Percentiles rank a stretch among this genome's conserved stretches.
These are phyloP conservation scores for Pristionchus fissidentatus DNA, from an alignment of 2,888 invertebrate genomes.

Conservation along the genomic window DNA sequence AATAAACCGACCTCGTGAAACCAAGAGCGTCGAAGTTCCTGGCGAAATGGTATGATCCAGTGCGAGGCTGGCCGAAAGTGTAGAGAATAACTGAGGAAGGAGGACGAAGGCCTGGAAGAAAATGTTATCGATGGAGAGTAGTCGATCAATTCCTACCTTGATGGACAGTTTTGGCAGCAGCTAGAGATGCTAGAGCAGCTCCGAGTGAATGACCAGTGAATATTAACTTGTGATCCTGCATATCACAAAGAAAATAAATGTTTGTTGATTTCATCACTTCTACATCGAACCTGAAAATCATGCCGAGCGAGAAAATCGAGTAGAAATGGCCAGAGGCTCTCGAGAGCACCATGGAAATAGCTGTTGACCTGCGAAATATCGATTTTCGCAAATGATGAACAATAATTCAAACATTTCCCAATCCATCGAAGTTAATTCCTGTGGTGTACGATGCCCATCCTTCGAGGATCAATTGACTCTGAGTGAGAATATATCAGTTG, in stretches of 20 bases:
- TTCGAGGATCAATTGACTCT: slow-evolving; percentile 69
- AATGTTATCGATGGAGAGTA: not conserved
- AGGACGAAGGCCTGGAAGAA: slow-evolving; percentile 52
- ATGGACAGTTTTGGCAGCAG: slow-evolving; percentile 67
- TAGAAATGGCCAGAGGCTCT: slow-evolving; percentile 68
- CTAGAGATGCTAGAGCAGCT: slow-evolving; percentile 71
- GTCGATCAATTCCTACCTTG: slow-evolving; percentile 51
- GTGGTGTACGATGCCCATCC: slow-evolving; percentile 64
- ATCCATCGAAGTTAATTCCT: slow-evolving; percentile 67
- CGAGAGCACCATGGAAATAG: slow-evolving; percentile 69
- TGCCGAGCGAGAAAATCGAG: slow-evolving; percentile 61
- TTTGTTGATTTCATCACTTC: not conserved
- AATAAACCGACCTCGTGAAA: slow-evolving; percentile 61
- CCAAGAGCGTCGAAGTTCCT: slow-evolving; percentile 62
- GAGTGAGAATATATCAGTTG: not conserved
- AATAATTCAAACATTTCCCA: slow-evolving; percentile 72
- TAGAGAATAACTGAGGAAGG: slow-evolving; percentile 62
- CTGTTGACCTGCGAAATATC: slow-evolving; percentile 62
- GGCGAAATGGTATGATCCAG: slow-evolving; percentile 67
- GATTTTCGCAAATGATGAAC: too few relatives aligned
- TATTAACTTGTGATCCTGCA: slow-evolving; percentile 63
- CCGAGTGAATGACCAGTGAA: slow-evolving; percentile 74
- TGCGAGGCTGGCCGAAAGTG: slow-evolving; percentile 72
- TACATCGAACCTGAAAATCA: slow-evolving; percentile 57
- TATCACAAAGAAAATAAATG: slow-evolving; percentile 36